Conservation (phyloP, 2,888 invertebrate genomes). For the Rhopalosiphum nymphaeae region DNA sequence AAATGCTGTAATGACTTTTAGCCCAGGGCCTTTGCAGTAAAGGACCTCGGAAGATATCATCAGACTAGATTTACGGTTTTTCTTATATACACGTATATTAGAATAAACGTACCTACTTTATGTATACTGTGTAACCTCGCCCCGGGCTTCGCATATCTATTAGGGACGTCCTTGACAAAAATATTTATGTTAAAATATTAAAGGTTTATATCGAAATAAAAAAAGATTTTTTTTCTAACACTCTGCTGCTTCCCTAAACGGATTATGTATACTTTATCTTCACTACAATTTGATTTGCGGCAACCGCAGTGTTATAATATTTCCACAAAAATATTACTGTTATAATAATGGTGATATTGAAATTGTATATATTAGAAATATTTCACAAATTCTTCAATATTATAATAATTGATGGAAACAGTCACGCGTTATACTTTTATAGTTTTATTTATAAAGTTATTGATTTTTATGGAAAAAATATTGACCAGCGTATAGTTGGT, state of each 20-base stretch:
- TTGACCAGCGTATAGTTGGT: background rate
- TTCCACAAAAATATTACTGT: background rate
- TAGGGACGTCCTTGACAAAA: background rate
- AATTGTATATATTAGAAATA: background rate
- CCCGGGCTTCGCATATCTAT: background rate
- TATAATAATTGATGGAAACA: background rate
- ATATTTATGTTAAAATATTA: background rate
- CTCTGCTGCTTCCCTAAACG: background rate
- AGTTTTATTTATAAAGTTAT: background rate
- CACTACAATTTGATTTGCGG: background rate
- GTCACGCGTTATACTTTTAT: background rate
- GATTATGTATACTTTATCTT: background rate
- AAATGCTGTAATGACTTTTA: background rate
- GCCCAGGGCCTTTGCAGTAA: background rate
- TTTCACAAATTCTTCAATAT: background rate
- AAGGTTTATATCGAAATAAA: background rate
- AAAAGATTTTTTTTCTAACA: background rate
- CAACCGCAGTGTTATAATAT: background rate
- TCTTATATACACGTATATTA: background rate
- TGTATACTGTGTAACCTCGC: background rate
- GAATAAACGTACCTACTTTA: background rate
- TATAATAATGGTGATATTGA: background rate
- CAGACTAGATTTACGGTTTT: background rate
- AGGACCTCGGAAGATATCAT: background rate
- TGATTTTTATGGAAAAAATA: background rate